Percentiles rank a stretch among this genome's conserved stretches.
phyloP scores from a whole-genome alignment of 2,888 invertebrate genomes.

The Hofmannophila pseudospretella region DNA sequence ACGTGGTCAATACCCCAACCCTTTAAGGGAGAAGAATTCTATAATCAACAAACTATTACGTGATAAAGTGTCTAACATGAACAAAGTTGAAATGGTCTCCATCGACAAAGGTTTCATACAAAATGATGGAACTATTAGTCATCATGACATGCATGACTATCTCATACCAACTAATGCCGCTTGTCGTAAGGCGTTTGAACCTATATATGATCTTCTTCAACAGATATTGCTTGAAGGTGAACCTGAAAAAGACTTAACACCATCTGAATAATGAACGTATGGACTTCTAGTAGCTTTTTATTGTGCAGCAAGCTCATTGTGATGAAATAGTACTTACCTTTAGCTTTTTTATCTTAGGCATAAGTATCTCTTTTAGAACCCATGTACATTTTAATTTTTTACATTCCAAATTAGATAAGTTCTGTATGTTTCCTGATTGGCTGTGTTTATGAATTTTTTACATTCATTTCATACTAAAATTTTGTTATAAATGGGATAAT shows the following conservation, averaged over 20 bases:
- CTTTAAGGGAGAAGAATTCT: conserved; percentile 85
- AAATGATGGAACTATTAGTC: conserved; percentile 88
- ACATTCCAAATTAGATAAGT: conserved; percentile 67
- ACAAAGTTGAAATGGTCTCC: conserved; percentile 86
- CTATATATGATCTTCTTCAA: conserved; percentile 86
- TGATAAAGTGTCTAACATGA: conserved; percentile 79
- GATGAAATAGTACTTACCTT: conserved; percentile 70
- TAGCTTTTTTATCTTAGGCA: conserved; percentile 67
- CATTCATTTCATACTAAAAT: too few relatives aligned
- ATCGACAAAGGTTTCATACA: conserved; percentile 89
- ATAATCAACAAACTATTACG: conserved; percentile 86
- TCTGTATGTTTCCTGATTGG: conserved; percentile 15
- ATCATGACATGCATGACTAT: conserved; percentile 95
- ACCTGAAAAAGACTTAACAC: conserved; percentile 84
- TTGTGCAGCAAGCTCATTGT: conserved; percentile 64
- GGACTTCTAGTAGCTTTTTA: conserved; percentile 34
- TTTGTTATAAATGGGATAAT: too few relatives aligned
- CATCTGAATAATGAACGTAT: conserved; percentile 77
- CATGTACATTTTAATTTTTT: conserved; percentile 44
- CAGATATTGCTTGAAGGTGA: conserved; percentile 88
- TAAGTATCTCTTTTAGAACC: conserved; percentile 36
- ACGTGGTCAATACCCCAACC: conserved; percentile 91
- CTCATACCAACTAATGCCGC: conserved; percentile 91
- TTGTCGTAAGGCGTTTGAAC: conserved; percentile 91
- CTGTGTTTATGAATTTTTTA: conserved; percentile 9